phyloP scores from a whole-genome alignment of 2,888 invertebrate species.

The Phorcus lineatus region DNA sequence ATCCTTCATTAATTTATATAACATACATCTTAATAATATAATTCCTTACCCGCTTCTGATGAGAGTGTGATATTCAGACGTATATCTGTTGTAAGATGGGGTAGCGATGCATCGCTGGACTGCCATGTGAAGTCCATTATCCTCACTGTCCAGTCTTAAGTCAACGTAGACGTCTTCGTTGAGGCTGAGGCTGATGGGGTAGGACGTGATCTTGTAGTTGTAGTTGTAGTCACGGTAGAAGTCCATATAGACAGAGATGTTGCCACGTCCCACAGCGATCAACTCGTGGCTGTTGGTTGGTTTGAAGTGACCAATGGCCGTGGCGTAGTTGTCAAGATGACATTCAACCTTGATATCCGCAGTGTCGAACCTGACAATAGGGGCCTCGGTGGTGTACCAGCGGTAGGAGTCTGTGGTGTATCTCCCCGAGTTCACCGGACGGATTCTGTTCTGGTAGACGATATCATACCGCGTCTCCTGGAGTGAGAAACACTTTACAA shows the following conservation, averaged over 20 bases:
- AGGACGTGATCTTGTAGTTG: neutral
- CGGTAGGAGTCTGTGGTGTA: neutral
- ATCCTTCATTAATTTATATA: no score
- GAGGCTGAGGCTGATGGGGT: neutral
- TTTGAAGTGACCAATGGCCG: neutral
- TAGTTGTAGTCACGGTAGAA: neutral
- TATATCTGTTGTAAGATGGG: neutral
- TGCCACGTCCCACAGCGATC: neutral
- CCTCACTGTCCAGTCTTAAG: neutral
- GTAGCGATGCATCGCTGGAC: neutral
- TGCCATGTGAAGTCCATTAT: neutral
- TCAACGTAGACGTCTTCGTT: conserved; percentile 1
- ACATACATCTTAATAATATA: no score
- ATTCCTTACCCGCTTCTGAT: neutral
- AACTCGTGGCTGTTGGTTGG: neutral
- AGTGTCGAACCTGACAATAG: neutral
- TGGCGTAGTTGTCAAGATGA: neutral
- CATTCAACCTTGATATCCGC: neutral
- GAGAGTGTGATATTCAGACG: neutral
- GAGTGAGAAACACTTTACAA: neutral
- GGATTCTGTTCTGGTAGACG: neutral
- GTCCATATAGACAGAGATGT: conserved; percentile 1
- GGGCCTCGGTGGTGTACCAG: neutral
- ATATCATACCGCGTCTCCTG: neutral
- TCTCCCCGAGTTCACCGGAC: neutral